Evolutionary conservation across 2,113 vertebrate species (phyloP).

Genomic region (Rhea americana): DNA sequence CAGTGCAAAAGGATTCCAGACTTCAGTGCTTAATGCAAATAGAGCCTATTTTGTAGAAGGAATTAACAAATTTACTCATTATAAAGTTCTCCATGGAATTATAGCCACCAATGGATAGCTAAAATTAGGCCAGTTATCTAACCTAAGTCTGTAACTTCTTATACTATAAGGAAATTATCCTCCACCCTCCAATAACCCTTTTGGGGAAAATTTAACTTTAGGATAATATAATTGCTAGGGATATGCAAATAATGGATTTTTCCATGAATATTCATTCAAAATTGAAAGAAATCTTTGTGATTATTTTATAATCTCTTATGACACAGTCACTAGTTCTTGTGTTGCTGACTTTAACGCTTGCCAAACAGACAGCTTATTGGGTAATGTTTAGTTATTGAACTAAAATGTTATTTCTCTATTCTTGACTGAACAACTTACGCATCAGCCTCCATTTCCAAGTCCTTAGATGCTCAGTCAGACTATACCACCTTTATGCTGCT

Average conservation of each 20-base stretch:
- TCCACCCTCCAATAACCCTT: neutral
- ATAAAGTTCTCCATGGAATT: conserved; percentile 3
- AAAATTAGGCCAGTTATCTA: conserved; percentile 40
- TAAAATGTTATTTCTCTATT: neutral
- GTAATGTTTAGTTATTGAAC: neutral
- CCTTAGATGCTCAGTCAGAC: neutral
- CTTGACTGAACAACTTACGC: neutral
- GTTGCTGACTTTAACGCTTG: neutral
- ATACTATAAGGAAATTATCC: conserved; percentile 26
- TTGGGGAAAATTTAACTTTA: neutral
- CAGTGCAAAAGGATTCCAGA: neutral
- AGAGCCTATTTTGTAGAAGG: neutral
- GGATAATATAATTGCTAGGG: neutral
- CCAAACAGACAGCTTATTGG: neutral
- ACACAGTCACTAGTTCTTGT: neutral
- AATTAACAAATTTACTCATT: conserved; percentile 51
- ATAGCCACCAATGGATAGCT: neutral
- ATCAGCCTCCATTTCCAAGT: neutral
- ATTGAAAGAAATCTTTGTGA: neutral
- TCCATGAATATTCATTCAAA: neutral
- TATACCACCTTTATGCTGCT: neutral
- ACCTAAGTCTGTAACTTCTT: conserved; percentile 10
- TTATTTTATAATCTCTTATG: neutral
- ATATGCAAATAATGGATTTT: neutral
- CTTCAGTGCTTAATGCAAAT: conserved; percentile 14